Evolutionary conservation across 2,797 vertebrate genomes (phyloP).

Genomic region (Molossus alvarezi): DNA sequence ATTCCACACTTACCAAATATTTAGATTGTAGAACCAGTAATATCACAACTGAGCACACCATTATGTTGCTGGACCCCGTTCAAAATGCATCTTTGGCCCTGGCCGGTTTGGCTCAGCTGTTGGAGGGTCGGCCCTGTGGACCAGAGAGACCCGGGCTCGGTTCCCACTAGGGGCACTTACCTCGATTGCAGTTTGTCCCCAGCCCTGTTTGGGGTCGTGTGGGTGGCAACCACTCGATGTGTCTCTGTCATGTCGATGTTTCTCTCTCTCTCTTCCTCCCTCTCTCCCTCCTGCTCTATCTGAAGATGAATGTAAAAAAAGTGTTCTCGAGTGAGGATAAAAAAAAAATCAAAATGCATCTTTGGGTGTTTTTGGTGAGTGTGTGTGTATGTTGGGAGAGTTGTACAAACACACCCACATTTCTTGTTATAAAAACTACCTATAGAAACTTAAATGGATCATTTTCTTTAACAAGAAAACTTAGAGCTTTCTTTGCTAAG

Average conservation of each 20-base stretch:
- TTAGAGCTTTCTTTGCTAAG: background rate
- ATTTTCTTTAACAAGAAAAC: background rate
- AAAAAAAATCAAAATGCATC: background rate
- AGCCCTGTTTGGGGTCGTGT: too few relatives aligned
- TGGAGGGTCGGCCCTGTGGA: too few relatives aligned
- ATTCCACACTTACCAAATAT: background rate
- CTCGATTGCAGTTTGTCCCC: too few relatives aligned
- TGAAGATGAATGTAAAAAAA: too few relatives aligned
- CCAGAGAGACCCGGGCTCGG: too few relatives aligned
- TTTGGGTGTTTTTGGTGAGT: background rate
- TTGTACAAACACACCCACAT: background rate
- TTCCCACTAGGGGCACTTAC: too few relatives aligned
- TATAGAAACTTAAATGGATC: background rate
- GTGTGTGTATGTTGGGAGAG: background rate
- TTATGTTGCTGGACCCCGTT: background rate
- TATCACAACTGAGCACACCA: background rate
- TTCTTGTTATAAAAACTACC: background rate
- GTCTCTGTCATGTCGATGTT: too few relatives aligned
- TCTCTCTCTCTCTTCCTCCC: too few relatives aligned
- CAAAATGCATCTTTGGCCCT: background rate
- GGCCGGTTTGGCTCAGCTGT: too few relatives aligned
- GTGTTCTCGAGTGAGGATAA: too few relatives aligned
- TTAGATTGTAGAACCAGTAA: rapidly evolving
- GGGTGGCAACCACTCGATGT: too few relatives aligned
- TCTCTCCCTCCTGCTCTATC: too few relatives aligned